phyloP scores from a whole-genome alignment of 2,113 vertebrate genomes.

The Thamnaconus septentrionalis region DNA sequence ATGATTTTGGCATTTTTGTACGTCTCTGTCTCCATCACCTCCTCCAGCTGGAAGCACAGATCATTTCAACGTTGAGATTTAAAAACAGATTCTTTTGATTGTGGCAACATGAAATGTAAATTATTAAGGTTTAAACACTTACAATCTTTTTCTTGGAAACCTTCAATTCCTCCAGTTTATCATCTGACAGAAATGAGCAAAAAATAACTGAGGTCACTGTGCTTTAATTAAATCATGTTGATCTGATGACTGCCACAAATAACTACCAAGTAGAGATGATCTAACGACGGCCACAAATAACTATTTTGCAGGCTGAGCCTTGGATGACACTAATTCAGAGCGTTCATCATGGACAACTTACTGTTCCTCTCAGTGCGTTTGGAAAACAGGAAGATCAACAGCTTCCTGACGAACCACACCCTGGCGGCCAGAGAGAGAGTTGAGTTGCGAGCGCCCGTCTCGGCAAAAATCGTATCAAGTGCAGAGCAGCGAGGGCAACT shows the following conservation, averaged over 20 bases:
- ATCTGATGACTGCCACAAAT: no score
- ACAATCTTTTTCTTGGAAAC: slow-evolving; percentile 93
- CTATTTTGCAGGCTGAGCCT: no score
- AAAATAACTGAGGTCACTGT: no score
- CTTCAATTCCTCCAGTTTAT: slow-evolving; percentile 92
- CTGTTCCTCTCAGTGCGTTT: slow-evolving; percentile 96
- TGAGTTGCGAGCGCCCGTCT: neutral
- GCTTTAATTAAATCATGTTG: no score
- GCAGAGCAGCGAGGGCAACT: slow-evolving; percentile 67
- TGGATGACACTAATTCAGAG: no score
- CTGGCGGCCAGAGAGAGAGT: slow-evolving; percentile 62
- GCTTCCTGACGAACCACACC: slow-evolving; percentile 88
- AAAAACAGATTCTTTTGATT: no score
- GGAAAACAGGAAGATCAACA: slow-evolving; percentile 92
- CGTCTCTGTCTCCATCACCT: slow-evolving; percentile 98
- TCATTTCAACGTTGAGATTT: neutral
- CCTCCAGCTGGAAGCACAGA: slow-evolving; percentile 84
- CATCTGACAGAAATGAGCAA: slow-evolving; percentile 75
- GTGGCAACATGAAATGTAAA: no score
- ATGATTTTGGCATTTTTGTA: slow-evolving; percentile 97
- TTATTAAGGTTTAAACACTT: slow-evolving; percentile 66
- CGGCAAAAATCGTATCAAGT: neutral
- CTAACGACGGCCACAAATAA: no score
- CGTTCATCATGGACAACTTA: slow-evolving; percentile 69
- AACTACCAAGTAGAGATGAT: no score